Evolutionary conservation across 2,888 invertebrate species (phyloP), one percentile per base, ranked within the genome.

Genomic region (Idaea dimidiata): DNA sequence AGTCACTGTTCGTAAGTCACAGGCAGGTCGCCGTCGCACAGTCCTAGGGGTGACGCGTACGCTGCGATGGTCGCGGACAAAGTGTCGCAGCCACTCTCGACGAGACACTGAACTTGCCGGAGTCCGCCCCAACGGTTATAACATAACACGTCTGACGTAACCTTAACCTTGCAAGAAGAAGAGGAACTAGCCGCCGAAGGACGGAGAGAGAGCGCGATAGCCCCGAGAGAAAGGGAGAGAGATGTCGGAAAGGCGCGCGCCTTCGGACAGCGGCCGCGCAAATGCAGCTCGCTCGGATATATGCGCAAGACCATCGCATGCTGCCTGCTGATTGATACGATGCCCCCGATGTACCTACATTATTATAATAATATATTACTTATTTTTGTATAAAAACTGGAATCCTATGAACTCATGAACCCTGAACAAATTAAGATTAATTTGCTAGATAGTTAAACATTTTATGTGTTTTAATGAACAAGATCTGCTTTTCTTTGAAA

Each of bases 141-240:
- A 92, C 92, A 91, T 92, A 92, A 92, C 92, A 92, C 87, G 90
- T 91, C 92, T 92, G 92, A 92, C 92, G 92, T 92, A 92, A 92
- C 92, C 92, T 92, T 92, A 92, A 92, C 92, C 92, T 92, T 92
- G 92, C 92, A 89, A 91, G 92, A 92, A 91, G 91, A 90, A 91
- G 92, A 90, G 91, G 91, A 91, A 90, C 88, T 83, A 88, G 81
- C 88, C 80, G 83, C 84, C 90, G 90, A 92, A 91, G 91, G 91
- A 91, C 91, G 90, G 92, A 91, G 86, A 88, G 90, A 91, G 91
- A 92, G 87, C 80, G 90, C 91, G 78, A 90, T 89, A 91, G 83
- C 81, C 79, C 77, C 72, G 88, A 86, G 88, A 88, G 88, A 88
- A 91, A 91, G 89, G 90, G 89, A 89, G 91, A 93, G 87, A 89